A percentile compares a stretch with the other conserved stretches of the same genome.
These are phyloP conservation scores for Gonioctena quinquepunctata DNA, from an alignment of 1,140 invertebrate genomes.

Conservation along the genomic window DNA sequence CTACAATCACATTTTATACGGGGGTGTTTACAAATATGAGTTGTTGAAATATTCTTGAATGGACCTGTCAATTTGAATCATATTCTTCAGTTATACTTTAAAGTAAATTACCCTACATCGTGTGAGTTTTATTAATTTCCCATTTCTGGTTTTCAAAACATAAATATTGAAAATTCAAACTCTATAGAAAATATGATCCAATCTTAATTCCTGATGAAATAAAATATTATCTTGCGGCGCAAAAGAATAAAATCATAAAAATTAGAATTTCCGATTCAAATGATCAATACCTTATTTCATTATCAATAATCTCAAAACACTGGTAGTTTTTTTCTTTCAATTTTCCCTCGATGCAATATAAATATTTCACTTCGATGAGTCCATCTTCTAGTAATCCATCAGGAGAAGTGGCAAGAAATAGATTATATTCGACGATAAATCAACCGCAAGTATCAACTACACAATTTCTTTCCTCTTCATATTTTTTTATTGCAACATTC, in stretches of 20 bases:
- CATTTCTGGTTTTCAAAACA: no score
- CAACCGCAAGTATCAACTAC: background rate
- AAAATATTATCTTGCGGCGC: no score
- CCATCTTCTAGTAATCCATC: conserved; percentile 1
- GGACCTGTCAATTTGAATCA: no score
- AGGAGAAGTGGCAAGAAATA: conserved; percentile 1
- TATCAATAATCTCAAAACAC: background rate
- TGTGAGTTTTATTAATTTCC: no score
- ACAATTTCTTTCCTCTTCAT: background rate
- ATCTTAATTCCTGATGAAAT: no score
- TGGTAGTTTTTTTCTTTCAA: background rate
- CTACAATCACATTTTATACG: no score
- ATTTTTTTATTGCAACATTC: background rate
- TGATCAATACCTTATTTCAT: background rate
- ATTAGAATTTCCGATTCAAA: background rate
- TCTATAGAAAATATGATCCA: no score
- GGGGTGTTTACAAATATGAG: no score
- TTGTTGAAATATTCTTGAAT: no score
- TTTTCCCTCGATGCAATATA: background rate
- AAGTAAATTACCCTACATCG: no score
- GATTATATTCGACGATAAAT: background rate
- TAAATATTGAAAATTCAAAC: no score
- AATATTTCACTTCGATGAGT: background rate
- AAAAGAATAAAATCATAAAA: conserved; percentile 3
- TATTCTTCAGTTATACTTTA: no score